Evolutionary conservation across 1,140 invertebrate genomes (phyloP).

Genomic region (Brachionus asplanchnoidis): DNA sequence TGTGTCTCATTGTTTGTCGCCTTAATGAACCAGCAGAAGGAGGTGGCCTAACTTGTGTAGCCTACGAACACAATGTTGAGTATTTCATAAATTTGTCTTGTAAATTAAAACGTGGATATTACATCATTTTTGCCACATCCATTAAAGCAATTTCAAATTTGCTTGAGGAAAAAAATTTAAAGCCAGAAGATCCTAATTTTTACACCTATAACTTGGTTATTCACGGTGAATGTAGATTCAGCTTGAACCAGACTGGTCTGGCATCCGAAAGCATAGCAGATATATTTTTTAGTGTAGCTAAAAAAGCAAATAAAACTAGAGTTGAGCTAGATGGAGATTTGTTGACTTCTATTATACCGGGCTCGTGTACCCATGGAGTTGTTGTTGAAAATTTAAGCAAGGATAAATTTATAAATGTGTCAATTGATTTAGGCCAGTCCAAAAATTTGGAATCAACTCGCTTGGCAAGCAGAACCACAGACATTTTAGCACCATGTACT

Average conservation of each 20-base stretch:
- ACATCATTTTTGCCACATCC: slow-evolving; percentile 34
- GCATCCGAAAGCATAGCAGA: neutral
- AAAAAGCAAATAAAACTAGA: neutral
- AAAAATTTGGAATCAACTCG: slow-evolving; percentile 32
- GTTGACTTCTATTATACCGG: neutral
- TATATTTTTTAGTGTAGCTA: slow-evolving; percentile 32
- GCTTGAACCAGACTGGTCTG: neutral
- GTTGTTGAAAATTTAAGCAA: slow-evolving; percentile 33
- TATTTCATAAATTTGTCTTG: slow-evolving; percentile 32
- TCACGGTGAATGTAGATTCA: slow-evolving; percentile 20
- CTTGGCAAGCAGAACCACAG: neutral
- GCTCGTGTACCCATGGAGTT: slow-evolving; percentile 6
- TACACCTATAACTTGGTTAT: slow-evolving; percentile 21
- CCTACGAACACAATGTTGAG: slow-evolving; percentile 30
- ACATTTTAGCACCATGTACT: neutral
- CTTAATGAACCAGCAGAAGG: neutral
- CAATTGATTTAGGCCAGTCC: slow-evolving; percentile 12
- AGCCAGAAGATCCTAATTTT: slow-evolving; percentile 20
- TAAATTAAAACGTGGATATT: slow-evolving; percentile 3
- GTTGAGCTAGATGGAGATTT: neutral
- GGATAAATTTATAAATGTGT: neutral
- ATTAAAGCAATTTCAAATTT: slow-evolving; percentile 23
- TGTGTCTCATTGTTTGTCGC: slow-evolving; percentile 2
- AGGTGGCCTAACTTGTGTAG: neutral
- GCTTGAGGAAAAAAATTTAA: neutral